Evolutionary conservation across 2,797 vertebrate species (phyloP).

Genomic region (Leuciscus waleckii): DNA sequence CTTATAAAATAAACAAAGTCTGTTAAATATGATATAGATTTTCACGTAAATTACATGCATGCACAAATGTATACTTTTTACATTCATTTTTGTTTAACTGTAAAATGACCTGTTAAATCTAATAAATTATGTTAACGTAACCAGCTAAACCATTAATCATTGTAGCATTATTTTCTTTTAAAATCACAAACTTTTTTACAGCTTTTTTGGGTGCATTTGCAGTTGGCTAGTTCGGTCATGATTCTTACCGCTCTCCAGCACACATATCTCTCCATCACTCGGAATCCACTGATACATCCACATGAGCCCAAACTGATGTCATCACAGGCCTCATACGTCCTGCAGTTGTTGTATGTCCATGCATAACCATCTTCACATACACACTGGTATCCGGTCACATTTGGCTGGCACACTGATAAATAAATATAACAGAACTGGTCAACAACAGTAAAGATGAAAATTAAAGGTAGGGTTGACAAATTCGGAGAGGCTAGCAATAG

Average conservation of each 20-base stretch:
- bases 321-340: slow-evolving; percentile 63
- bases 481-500: too few species aligned
- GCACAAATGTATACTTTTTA: not conserved
- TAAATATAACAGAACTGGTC: slow-evolving; percentile 30
- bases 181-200: not conserved
- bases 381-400: slow-evolving; percentile 71
- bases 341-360: slow-evolving; percentile 75
- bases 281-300: slow-evolving; percentile 71
- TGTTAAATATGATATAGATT: not conserved
- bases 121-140: not conserved
- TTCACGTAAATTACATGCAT: not conserved
- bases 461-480: too few species aligned
- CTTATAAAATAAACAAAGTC: not conserved
- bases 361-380: slow-evolving; percentile 77
- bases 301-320: slow-evolving; percentile 62
- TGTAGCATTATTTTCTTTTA: not conserved
- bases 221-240: not conserved
- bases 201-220: not conserved
- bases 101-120: not conserved
- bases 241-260: slow-evolving; percentile 74
- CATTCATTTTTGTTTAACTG: not conserved
- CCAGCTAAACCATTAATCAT: not conserved
- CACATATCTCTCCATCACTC: slow-evolving; percentile 72
- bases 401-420: slow-evolving; percentile 78
- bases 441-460: not conserved